Evolutionary conservation across 1,140 invertebrate genomes (phyloP).

Genomic region (Bombus sibiricus): DNA sequence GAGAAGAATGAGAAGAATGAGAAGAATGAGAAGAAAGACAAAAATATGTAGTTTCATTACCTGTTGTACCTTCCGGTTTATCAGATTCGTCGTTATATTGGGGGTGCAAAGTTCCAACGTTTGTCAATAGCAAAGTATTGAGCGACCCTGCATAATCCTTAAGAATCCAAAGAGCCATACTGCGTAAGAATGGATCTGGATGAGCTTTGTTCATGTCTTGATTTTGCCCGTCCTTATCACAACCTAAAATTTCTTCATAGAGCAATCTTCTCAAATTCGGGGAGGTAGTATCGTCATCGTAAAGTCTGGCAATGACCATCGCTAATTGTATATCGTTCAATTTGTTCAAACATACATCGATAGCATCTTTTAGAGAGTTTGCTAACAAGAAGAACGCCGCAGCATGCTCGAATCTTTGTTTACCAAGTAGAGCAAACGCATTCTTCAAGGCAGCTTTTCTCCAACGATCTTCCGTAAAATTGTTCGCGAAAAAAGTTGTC

Average conservation of each 20-base stretch:
- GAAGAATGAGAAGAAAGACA: neutral
- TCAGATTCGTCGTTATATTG: slow-evolving; percentile 88
- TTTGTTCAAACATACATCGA: slow-evolving; percentile 96
- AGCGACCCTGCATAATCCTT: slow-evolving; percentile 96
- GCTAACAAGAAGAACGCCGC: slow-evolving; percentile 97
- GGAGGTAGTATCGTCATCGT: slow-evolving; percentile 91
- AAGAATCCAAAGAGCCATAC: slow-evolving; percentile 98
- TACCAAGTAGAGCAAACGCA: slow-evolving; percentile 97
- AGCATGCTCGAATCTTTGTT: slow-evolving; percentile 97
- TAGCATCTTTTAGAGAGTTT: slow-evolving; percentile 95
- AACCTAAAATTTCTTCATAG: slow-evolving; percentile 90
- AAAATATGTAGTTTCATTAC: slow-evolving; percentile 50
- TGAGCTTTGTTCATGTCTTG: slow-evolving; percentile 89
- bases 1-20: no score
- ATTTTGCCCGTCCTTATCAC: slow-evolving; percentile 87
- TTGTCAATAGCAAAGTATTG: slow-evolving; percentile 93
- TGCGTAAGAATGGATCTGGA: slow-evolving; percentile 98
- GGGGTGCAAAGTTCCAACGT: slow-evolving; percentile 91
- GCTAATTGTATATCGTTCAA: slow-evolving; percentile 98
- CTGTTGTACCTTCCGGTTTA: slow-evolving; percentile 81
- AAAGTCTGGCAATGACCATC: slow-evolving; percentile 95
- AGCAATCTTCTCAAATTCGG: slow-evolving; percentile 89
- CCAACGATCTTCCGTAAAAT: slow-evolving; percentile 97
- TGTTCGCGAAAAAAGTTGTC: slow-evolving; percentile 97
- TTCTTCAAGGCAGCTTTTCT: slow-evolving; percentile 98